Evolutionary conservation across 2,888 invertebrate genomes (phyloP).

Genomic region (Eudasyphora cyanicolor): DNA sequence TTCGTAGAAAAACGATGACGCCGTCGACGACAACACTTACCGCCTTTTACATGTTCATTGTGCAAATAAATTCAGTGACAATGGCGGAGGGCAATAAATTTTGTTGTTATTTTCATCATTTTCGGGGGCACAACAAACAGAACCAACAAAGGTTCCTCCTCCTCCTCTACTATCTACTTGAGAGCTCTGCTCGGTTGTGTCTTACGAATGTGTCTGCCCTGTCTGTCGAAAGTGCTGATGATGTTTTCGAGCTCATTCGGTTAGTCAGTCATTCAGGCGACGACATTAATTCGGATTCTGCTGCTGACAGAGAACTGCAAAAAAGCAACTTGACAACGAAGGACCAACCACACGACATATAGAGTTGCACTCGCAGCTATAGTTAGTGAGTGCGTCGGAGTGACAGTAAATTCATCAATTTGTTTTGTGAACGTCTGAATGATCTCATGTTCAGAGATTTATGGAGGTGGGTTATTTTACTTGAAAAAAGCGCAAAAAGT

Average conservation of each 20-base stretch:
- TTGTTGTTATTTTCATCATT: constrained; percentile 46
- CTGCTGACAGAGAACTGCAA: constrained; percentile 24
- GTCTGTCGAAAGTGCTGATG: constrained; percentile 22
- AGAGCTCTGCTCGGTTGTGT: too few species aligned
- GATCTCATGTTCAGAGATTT: neutral
- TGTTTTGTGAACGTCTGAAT: neutral
- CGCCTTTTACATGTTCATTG: constrained; percentile 62
- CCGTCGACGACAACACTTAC: constrained; percentile 9
- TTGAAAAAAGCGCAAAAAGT: too few species aligned
- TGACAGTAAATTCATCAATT: constrained; percentile 33
- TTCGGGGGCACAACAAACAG: too few species aligned
- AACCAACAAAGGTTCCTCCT: neutral
- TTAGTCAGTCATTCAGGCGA: constrained; percentile 24
- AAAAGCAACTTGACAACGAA: neutral
- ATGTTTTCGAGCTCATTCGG: too few species aligned
- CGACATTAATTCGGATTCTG: neutral
- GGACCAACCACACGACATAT: neutral
- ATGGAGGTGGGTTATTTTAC: too few species aligned
- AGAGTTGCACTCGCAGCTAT: neutral
- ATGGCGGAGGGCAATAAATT: constrained; percentile 53
- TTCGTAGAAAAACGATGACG: constrained; percentile 7
- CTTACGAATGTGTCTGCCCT: too few species aligned
- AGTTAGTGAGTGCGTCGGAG: too few species aligned
- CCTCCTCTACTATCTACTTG: too few species aligned
- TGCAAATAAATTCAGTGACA: constrained; percentile 50